A percentile compares a stretch with the other conserved stretches of the same genome.
Evolutionary conservation across 2,797 vertebrate species (phyloP).

Genomic region (Myioborus miniatus): DNA sequence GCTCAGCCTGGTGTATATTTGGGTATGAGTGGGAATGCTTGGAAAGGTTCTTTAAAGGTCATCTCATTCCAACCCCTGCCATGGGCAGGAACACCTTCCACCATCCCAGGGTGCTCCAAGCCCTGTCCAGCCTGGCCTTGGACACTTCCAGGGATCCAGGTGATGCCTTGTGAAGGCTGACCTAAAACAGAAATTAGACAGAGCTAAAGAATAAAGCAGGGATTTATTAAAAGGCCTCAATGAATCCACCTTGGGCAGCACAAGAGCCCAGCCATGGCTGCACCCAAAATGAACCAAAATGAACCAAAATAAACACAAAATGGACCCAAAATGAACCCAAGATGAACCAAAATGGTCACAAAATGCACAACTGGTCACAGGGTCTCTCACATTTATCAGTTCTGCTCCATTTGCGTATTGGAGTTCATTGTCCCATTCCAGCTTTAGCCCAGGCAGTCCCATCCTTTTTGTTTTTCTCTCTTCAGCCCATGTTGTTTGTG

Average conservation of each 20-base stretch:
- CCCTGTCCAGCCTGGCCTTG: fast-evolving
- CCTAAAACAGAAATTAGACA: fast-evolving
- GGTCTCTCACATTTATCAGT: fast-evolving
- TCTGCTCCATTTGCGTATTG: background rate
- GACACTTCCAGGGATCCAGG: background rate
- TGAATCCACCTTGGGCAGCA: background rate
- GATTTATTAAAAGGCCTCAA: background rate
- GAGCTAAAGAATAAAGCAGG: background rate
- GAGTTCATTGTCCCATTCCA: background rate
- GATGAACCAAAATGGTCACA: background rate
- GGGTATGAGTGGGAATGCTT: too few relatives aligned
- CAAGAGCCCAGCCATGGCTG: background rate
- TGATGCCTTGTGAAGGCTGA: background rate
- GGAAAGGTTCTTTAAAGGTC: too few relatives aligned
- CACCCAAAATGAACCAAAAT: background rate
- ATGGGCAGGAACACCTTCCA: background rate
- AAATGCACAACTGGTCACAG: fast-evolving
- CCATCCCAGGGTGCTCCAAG: background rate
- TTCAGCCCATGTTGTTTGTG: too few relatives aligned
- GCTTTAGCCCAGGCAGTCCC: background rate
- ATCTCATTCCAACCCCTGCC: background rate
- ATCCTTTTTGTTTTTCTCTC: background rate
- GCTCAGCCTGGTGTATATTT: background rate
- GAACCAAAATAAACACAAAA: background rate
- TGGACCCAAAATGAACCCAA: background rate